phyloP scores from a whole-genome alignment of 2,888 invertebrate genomes.

The Epirrhoe tristata region DNA sequence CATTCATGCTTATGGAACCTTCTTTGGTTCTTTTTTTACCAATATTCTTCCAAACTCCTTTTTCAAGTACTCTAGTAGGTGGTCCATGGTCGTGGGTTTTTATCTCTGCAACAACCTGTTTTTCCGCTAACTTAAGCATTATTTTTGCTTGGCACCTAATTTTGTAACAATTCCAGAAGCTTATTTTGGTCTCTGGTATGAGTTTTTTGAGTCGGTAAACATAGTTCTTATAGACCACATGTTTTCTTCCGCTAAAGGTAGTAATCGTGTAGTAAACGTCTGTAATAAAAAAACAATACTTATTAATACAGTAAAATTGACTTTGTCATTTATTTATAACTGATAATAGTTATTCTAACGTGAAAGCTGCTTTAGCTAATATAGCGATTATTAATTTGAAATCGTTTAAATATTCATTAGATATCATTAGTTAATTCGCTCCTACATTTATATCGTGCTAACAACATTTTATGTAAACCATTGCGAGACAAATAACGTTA shows the following conservation, averaged over 20 bases:
- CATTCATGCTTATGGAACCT: not conserved
- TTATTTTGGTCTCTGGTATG: slow-evolving; percentile 11
- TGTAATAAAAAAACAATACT: not conserved
- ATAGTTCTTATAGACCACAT: slow-evolving; percentile 15
- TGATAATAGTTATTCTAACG: too few relatives aligned
- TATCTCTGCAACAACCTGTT: slow-evolving; percentile 11
- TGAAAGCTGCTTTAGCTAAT: too few relatives aligned
- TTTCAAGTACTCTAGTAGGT: slow-evolving; percentile 7
- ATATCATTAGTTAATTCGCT: too few relatives aligned
- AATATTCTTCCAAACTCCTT: slow-evolving; percentile 7
- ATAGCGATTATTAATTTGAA: too few relatives aligned
- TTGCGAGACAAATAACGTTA: too few relatives aligned
- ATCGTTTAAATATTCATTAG: too few relatives aligned
- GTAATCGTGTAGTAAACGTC: not conserved
- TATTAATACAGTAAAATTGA: not conserved
- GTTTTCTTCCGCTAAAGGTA: slow-evolving; percentile 7
- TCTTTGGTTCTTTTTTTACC: slow-evolving; percentile 7
- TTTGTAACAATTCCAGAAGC: slow-evolving; percentile 18
- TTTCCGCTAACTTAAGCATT: slow-evolving; percentile 13
- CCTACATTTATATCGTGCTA: too few relatives aligned
- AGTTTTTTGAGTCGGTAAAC: slow-evolving; percentile 13
- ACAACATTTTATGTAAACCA: too few relatives aligned
- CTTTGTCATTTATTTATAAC: too few relatives aligned
- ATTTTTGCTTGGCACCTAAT: slow-evolving; percentile 14
- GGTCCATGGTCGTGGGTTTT: slow-evolving; percentile 15